Percentiles rank a stretch among this genome's conserved stretches.
These are phyloP conservation scores for Plectropomus leopardus DNA, from an alignment of 2,113 vertebrate species.

Conservation along the genomic window DNA sequence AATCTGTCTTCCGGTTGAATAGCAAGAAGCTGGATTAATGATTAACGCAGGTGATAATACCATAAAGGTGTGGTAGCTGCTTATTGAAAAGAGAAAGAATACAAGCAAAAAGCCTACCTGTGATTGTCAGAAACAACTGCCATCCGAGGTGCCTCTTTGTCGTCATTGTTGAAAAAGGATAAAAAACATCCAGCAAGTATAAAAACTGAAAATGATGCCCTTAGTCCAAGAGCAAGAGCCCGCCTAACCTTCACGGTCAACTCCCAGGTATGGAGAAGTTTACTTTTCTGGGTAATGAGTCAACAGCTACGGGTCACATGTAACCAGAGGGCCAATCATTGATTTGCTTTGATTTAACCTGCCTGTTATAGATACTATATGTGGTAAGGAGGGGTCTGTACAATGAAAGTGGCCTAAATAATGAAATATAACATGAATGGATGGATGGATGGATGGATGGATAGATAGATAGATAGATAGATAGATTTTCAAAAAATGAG, in stretches of 20 bases:
- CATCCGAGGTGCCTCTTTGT: slow-evolving; percentile 20
- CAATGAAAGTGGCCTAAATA: background rate
- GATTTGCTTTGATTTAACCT: slow-evolving; percentile 11
- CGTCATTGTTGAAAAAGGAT: slow-evolving; percentile 24
- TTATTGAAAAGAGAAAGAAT: slow-evolving; percentile 36
- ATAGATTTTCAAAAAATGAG: too few relatives aligned
- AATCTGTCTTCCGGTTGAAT: slow-evolving; percentile 22
- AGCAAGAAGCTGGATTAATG: slow-evolving; percentile 54
- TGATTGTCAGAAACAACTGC: slow-evolving; percentile 62
- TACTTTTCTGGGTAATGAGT: slow-evolving; percentile 69
- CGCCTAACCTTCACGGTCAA: slow-evolving; percentile 64
- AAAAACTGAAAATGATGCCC: background rate
- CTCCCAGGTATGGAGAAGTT: slow-evolving; percentile 37
- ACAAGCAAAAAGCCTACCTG: slow-evolving; percentile 65
- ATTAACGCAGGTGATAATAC: slow-evolving; percentile 60
- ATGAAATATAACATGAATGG: background rate
- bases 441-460: background rate
- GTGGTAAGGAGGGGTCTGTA: background rate
- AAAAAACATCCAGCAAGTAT: background rate
- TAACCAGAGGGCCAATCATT: slow-evolving; percentile 67
- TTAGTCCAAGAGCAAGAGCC: slow-evolving; percentile 16
- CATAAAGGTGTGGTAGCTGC: slow-evolving; percentile 64
- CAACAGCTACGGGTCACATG: slow-evolving; percentile 70
- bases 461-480: background rate
- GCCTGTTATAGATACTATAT: background rate